Conservation (phyloP, 1,140 invertebrate species). For the Caerostris extrusa region DNA sequence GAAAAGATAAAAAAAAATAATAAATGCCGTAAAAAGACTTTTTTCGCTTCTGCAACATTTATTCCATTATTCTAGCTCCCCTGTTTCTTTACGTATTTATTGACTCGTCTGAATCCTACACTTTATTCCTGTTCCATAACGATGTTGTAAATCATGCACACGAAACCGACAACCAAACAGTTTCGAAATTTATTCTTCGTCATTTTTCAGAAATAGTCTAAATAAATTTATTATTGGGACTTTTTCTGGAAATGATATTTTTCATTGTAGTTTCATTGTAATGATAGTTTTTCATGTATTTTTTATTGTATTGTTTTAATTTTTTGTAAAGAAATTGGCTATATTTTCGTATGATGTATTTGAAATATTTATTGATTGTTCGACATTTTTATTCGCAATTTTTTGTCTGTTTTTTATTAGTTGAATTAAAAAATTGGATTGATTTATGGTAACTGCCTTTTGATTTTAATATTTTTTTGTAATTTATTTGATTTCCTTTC, state of each 20-base stretch:
- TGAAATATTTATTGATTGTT: too few species aligned
- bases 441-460: not conserved
- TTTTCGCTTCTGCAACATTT: conserved; percentile 1
- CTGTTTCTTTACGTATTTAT: not conserved
- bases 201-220: not conserved
- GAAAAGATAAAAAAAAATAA: too few species aligned
- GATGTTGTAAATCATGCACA: not conserved
- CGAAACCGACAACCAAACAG: not conserved
- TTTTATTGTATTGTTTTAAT: too few species aligned
- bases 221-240: not conserved
- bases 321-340: too few species aligned
- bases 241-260: too few species aligned
- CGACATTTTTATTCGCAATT: too few species aligned
- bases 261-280: too few species aligned
- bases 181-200: not conserved
- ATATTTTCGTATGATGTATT: too few species aligned
- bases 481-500: too few species aligned
- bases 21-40: not conserved
- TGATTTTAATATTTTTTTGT: not conserved
- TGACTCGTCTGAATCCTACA: not conserved
- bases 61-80: not conserved
- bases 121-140: not conserved
- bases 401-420: not conserved
- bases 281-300: too few species aligned
- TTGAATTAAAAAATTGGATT: not conserved